Evolutionary conservation across 2,797 vertebrate genomes (phyloP), one percentile per base, ranked within the genome.

Genomic region (Bradypodion ventrale): DNA sequence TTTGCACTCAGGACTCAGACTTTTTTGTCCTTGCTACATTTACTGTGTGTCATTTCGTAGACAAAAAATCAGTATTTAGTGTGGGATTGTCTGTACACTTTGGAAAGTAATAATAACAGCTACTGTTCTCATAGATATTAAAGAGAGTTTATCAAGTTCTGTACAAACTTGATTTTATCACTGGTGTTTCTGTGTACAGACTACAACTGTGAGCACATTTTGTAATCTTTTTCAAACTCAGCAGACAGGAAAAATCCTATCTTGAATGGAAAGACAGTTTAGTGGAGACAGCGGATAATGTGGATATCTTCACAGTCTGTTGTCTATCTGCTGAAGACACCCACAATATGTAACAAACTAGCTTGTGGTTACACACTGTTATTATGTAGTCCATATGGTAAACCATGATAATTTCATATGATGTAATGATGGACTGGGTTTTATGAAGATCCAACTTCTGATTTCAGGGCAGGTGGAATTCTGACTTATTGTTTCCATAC

Each of bases 101-200:
- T 10, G 8, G n/a, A 7, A 77, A 52, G 29, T n/a, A 79, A 83
- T 85, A 87, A 68, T 40, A 1, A 21, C 42, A 87, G 27, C 86
- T 68, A 63, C 40, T 0, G 66, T 85, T 37, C 3, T 65, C 25
- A 70, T 4, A 73, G 15, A 89, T 79, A 15, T 79, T 78, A 86
- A 75, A 35, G 0, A 59, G 52, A 83, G 84, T 76, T 9, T 21
- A 66, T 6, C 72, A 10, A 75, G 82, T 80, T 85, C 5, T 32
- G 1, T 21, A 83, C 65, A 5, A 3, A 68, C 25, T 74, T 1
- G 74, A 35, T 81, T 87, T 85, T 75, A 82, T 32, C 1, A 23
- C 7, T 15, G 27, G 52, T 0, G 69, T 82, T 82, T 78, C 75
- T 52, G 25, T 88, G 35, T 0, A 0, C 75, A 83, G 84, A 16